Evolutionary conservation across 2,888 invertebrate species (phyloP).

Genomic region (Portevinia maculata): DNA sequence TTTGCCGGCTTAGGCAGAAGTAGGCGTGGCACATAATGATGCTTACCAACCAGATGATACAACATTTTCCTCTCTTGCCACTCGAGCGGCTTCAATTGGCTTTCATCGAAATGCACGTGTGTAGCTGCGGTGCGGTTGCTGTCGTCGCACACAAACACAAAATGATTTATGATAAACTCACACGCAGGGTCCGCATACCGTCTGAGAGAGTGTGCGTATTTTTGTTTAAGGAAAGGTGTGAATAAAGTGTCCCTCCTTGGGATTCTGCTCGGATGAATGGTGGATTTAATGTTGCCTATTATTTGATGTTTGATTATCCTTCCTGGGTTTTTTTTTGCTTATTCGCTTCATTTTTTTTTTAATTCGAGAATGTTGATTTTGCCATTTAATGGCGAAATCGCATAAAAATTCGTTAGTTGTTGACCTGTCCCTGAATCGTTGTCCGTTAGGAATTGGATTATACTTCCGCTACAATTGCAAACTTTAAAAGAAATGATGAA

Average conservation of each 20-base stretch:
- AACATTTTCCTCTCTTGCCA: conserved; percentile 72
- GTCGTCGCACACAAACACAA: conserved; percentile 54
- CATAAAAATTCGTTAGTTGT: conserved; percentile 63
- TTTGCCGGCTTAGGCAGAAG: conserved; percentile 31
- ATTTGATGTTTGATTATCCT: conserved; percentile 74
- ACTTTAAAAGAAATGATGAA: conserved; percentile 45
- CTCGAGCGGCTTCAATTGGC: conserved; percentile 74
- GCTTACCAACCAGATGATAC: conserved; percentile 75
- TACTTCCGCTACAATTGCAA: conserved; percentile 49
- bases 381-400: conserved; percentile 69
- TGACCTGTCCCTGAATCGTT: conserved; percentile 54
- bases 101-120: conserved; percentile 69
- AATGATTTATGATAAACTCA: conserved; percentile 61
- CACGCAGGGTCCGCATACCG: conserved; percentile 7
- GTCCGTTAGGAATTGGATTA: conserved; percentile 21
- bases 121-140: conserved; percentile 25
- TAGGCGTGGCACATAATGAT: conserved; percentile 74
- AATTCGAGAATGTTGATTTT: conserved; percentile 63
- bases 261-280: conserved; percentile 73
- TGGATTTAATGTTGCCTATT: conserved; percentile 75
- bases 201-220: conserved; percentile 6
- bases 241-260: conserved; percentile 73
- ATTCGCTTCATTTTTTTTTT: conserved; percentile 17
- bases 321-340: conserved; percentile 49
- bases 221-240: conserved; percentile 70